Conservation (phyloP, 2,113 vertebrate species). For the Chloroceryle aenea region DNA sequence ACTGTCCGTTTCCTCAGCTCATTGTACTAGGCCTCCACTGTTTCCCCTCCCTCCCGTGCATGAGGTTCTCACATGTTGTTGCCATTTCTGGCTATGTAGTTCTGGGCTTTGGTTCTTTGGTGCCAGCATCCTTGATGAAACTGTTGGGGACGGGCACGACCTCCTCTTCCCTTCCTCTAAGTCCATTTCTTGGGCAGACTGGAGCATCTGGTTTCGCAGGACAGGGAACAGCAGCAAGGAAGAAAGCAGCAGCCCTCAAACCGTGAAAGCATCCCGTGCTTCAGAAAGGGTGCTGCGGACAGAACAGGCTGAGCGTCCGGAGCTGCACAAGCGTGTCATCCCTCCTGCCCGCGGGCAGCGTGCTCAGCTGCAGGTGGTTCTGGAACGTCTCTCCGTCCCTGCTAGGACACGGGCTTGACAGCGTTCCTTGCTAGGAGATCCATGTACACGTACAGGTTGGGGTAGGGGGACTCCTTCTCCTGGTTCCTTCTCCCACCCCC, state of each 20-base stretch:
- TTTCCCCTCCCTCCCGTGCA: not conserved
- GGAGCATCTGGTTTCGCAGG: not conserved
- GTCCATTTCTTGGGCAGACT: not conserved
- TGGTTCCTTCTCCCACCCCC: not conserved
- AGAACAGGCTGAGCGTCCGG: rapidly evolving
- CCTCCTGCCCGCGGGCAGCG: not conserved
- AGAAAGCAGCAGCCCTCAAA: not conserved
- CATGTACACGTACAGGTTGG: not conserved
- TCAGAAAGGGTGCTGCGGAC: not conserved
- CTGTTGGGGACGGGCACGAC: not conserved
- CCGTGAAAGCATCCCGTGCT: not conserved
- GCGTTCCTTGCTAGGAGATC: not conserved
- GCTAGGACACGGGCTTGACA: not conserved
- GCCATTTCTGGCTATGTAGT: not conserved
- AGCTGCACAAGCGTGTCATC: rapidly evolving
- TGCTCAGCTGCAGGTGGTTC: not conserved
- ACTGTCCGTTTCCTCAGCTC: not conserved
- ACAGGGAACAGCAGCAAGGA: not conserved
- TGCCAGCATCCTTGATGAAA: not conserved
- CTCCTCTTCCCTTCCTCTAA: not conserved
- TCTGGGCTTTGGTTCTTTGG: not conserved
- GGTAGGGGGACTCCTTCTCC: not conserved
- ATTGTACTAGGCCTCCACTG: not conserved
- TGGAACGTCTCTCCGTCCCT: not conserved
- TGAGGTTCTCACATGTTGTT: not conserved